Evolutionary conservation across 2,797 vertebrate genomes (phyloP), one percentile per base, ranked within the genome.

Genomic region (Sebastes paucispinis): DNA sequence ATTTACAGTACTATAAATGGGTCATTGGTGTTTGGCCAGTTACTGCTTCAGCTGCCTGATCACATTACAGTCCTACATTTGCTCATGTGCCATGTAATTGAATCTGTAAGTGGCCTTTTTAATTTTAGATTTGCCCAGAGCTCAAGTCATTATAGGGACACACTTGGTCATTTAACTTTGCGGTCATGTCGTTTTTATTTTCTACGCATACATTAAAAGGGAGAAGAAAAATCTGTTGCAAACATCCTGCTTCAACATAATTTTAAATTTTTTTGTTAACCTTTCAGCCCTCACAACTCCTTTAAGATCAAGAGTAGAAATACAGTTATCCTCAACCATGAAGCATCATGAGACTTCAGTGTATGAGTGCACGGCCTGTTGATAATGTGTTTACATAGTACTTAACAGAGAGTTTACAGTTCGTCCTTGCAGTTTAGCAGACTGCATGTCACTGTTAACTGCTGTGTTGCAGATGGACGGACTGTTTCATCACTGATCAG

Each of bases 91-190:
- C 54, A 29, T 71, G 50, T 68, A 59, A 85, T 52, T 60, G 22
- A 60, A 66, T 75, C 64, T 52, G 60, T 65, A 68, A 67, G 39
- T 62, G 47, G 5, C 16, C 27, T 47, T 81, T 77, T 84, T 82
- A 80, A 75, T 82, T 82, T 87, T 75, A 75, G 62, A 76, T 62
- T 70, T 73, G 32, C 68, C 64, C 14, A 4, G 5, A 60, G 34
- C 13, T 73, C 43, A 47, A 47, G 14, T 47, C 25, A 70, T 39
- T 12, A 13, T 32, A 43, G 14, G 27, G 18, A 69, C 32, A 58
- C 39, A 27, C 25, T 24, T 57, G 32, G 24, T 55, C 8, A 50
- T 76, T 81, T 55, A 18, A 55, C 10, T 43, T 43, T 32, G 14
- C 54, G 7, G 11, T 62, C 11, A 7, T 67, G 18, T 47, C 3